Conservation (phyloP, 2,888 invertebrate species). For the Schizotus pectinicornis region DNA sequence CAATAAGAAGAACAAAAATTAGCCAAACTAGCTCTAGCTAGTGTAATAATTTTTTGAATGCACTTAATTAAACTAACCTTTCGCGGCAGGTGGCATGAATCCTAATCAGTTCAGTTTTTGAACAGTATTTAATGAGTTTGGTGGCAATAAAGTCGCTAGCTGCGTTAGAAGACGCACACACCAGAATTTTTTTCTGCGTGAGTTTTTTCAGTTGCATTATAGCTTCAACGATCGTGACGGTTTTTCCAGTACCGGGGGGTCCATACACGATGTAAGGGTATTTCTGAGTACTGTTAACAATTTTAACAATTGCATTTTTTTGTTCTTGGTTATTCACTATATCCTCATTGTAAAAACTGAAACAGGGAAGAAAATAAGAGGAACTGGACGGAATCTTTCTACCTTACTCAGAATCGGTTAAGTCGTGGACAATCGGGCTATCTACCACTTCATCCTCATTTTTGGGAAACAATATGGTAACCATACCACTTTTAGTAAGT, state of each 20-base stretch:
- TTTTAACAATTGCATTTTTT: conserved; percentile 69
- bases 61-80: too few species aligned
- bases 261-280: conserved; percentile 86
- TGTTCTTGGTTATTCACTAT: conserved; percentile 67
- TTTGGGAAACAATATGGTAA: conserved; percentile 43
- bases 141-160: conserved; percentile 73
- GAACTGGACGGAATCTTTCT: not conserved
- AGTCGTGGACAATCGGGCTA: not conserved
- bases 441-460: not conserved
- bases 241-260: conserved; percentile 85
- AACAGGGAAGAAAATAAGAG: not conserved
- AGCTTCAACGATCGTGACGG: conserved; percentile 74
- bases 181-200: conserved; percentile 62
- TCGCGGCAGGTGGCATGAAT: conserved; percentile 58
- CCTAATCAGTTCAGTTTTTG: conserved; percentile 56
- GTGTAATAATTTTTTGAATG: too few species aligned
- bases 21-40: too few species aligned
- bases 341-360: conserved; percentile 50
- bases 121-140: conserved; percentile 46
- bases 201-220: conserved; percentile 61
- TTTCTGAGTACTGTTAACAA: conserved; percentile 66
- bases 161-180: conserved; percentile 74
- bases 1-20: too few species aligned
- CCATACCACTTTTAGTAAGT: conserved; percentile 33
- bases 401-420: conserved; percentile 1